Base-by-base conservation (phyloP, 1,140 invertebrate species). In the Drosophila burlai region DNA sequence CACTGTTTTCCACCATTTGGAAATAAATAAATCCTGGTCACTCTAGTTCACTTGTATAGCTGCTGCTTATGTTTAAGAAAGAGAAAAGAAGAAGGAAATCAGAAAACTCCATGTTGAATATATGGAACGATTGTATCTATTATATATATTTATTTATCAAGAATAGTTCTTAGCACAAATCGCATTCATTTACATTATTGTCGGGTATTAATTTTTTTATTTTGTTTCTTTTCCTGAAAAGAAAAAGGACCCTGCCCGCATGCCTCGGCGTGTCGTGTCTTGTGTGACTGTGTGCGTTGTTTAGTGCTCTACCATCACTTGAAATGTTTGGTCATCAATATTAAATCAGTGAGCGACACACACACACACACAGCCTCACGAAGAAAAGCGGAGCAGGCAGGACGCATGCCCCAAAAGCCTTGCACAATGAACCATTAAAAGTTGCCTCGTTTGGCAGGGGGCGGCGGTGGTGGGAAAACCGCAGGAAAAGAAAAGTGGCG, bases 291-390 rank as follows among this genome's bases (percentile, higher is more conserved):
- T 26, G 67, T 81, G 57, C 42, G 61, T 71, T 73, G 61, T 71
- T 73, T 73, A 73, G 69, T 73, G 67, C 54, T 73, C 58, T 73
- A 40, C 62, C 80, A 87, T 81, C 83, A 86, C 80, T 86, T 80
- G 83, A 87, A 86, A 87, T 86, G 83, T 86, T 86, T 87, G 83
- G 80, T 87, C 83, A 86, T 86, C 83, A 86, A 86, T 85, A 85
- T 85, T 85, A 85, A 85, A 86, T 85, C 83, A 85, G 81, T 81
- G 73, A 77, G 82, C 77, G 62, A 67, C 76, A 75, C 46, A 72
- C 45, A 72, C 58, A 79, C 52, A 81, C 61, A 82, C 67, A 65
- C 49, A 65, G 24, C 10, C 24, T 24, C 24, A 24, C 7, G 5
- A 40, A 42, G 36, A 10, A 13, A 13, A 24, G 21, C 10, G 15